A percentile compares a stretch with the other conserved stretches of the same genome.
Conservation (phyloP, 1,140 invertebrate species). For the Melitaea cinxia region DNA sequence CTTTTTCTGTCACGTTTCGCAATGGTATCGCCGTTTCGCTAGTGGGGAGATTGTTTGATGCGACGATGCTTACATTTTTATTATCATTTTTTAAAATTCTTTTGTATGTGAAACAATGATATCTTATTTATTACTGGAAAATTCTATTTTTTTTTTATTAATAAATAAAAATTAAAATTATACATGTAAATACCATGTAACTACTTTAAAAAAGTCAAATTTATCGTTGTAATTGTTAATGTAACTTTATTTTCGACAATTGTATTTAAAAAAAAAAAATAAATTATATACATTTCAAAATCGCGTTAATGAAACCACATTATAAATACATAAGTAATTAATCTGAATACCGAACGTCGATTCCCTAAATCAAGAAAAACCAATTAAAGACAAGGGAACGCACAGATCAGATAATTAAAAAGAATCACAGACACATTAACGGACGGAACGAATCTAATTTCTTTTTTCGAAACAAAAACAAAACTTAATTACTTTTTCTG, state of each 20-base stretch:
- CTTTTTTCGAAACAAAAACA: constrained; percentile 61
- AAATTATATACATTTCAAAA: no score
- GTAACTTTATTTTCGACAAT: no score
- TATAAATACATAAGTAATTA: background rate
- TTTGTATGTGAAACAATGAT: background rate
- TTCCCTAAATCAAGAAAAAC: constrained; percentile 1
- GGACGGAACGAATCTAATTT: constrained; percentile 58
- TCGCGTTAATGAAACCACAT: background rate
- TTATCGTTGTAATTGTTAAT: no score
- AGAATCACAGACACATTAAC: constrained; percentile 63
- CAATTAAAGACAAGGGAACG: constrained; percentile 2
- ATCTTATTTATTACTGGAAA: background rate
- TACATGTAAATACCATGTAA: no score
- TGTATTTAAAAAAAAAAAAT: no score
- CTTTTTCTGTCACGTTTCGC: constrained; percentile 28
- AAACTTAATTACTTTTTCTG: constrained; percentile 76
- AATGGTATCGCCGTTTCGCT: constrained; percentile 34
- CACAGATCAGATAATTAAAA: constrained; percentile 59
- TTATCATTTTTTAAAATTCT: constrained; percentile 26
- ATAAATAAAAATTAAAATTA: no score
- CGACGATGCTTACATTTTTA: constrained; percentile 22
- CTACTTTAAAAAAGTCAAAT: no score
- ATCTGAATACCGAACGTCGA: background rate
- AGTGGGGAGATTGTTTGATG: constrained; percentile 34
- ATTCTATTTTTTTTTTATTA: no score